These are phyloP conservation scores for Melieria omissa DNA, from an alignment of 2,888 invertebrate genomes.

Conservation along the genomic window DNA sequence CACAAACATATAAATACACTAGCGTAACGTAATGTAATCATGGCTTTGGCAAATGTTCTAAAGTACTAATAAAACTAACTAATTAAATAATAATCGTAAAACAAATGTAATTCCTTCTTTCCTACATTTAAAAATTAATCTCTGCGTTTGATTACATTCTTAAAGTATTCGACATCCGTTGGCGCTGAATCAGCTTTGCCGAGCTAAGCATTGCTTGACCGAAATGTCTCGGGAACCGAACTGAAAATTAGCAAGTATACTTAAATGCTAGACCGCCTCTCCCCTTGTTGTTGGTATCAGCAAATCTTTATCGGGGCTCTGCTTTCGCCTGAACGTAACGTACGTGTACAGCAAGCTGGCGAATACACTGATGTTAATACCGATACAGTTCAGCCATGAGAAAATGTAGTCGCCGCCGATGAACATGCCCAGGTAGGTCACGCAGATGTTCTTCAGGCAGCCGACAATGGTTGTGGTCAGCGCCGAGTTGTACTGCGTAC, in stretches of 20 bases:
- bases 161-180: too few relatives aligned
- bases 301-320: slow-evolving; percentile 62
- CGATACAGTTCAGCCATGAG: slow-evolving; percentile 92
- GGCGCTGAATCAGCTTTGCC: too few relatives aligned
- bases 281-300: slow-evolving; percentile 54
- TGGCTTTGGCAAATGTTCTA: slow-evolving; percentile 50
- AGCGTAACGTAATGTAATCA: slow-evolving; percentile 37
- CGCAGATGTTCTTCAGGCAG: slow-evolving; percentile 96
- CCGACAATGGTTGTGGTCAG: slow-evolving; percentile 98
- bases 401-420: slow-evolving; percentile 98
- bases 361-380: slow-evolving; percentile 92
- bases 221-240: too few relatives aligned
- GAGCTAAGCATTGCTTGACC: too few relatives aligned
- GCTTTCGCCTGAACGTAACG: slow-evolving; percentile 77
- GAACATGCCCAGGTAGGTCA: slow-evolving; percentile 98
- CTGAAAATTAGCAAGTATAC: slow-evolving; percentile 1
- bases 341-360: slow-evolving; percentile 89
- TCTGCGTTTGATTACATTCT: too few relatives aligned
- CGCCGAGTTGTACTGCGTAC: slow-evolving; percentile 97
- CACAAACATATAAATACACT: not conserved
- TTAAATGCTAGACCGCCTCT: slow-evolving; percentile 53
- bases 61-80: not conserved
- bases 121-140: too few relatives aligned
- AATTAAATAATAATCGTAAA: too few relatives aligned
- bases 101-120: too few relatives aligned